Percentiles rank a stretch among this genome's conserved stretches.
phyloP scores from a whole-genome alignment of 2,888 invertebrate genomes.

The Ornithoptera priamus region DNA sequence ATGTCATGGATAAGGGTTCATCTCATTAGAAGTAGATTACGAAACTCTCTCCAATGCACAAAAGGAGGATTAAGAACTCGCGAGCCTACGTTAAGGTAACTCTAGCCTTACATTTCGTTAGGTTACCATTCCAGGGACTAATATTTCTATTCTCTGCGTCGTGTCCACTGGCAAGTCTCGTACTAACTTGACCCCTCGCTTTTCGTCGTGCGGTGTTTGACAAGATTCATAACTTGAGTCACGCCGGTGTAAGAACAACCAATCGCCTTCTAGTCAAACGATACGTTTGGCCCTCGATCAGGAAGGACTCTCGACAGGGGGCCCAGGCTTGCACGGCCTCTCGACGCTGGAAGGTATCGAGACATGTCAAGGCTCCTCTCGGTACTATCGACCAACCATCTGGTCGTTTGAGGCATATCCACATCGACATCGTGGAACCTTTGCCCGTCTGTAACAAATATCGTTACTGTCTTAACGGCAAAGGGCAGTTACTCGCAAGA shows the following conservation, averaged over 20 bases:
- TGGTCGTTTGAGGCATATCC: neutral
- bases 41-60: neutral
- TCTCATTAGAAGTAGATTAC: neutral
- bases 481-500: too few relatives aligned
- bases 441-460: neutral
- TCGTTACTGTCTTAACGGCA: neutral
- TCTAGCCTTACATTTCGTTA: too few relatives aligned
- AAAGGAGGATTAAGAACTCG: neutral
- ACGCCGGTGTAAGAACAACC: neutral
- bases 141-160: neutral
- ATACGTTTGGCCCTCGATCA: neutral
- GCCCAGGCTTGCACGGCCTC: neutral
- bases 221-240: constrained; percentile 4
- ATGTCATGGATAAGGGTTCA: neutral
- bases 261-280: neutral
- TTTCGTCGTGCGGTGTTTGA: neutral
- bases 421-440: neutral
- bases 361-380: neutral
- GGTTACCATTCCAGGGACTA: neutral
- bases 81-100: neutral
- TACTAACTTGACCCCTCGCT: neutral
- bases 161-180: neutral
- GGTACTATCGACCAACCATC: neutral
- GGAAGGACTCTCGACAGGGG: neutral
- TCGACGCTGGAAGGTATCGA: neutral